Base-by-base conservation (phyloP, 2,888 invertebrate genomes). In the Anorthoa munda region DNA sequence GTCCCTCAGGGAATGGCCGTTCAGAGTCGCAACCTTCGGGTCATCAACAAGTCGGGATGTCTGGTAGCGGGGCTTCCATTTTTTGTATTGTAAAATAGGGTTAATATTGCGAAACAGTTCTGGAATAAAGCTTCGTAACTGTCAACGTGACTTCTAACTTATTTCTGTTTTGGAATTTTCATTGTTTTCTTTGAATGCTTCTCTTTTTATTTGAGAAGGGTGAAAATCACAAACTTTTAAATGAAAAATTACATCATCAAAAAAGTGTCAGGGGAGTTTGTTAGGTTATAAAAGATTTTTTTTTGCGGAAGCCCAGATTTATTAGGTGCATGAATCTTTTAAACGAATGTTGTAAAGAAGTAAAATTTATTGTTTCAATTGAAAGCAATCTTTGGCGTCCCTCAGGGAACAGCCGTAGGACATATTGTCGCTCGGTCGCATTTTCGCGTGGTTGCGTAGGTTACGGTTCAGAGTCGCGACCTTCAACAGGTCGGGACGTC, bases 401-500 rank as follows among this genome's bases (percentile, higher is more conserved):
- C n/a, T n/a, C n/a, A n/a, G n/a, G n/a, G n/a, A n/a, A n/a, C n/a
- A n/a, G n/a, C n/a, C n/a, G n/a, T n/a, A n/a, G n/a, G n/a, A n/a
- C n/a, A n/a, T n/a, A n/a, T n/a, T n/a, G n/a, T n/a, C n/a, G n/a
- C n/a, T n/a, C n/a, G n/a, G n/a, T n/a, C n/a, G n/a, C n/a, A n/a
- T n/a, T n/a, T n/a, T 39, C 4, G 15, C 51, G 13, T 50, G 26
- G 66, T 39, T n/a, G 26, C 23, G n/a, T 59, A 50, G 21, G 61
- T 45, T 51, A 68, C 48, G 18, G 56, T 31, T 13, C 21, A 7
- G 46, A 65, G 13, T 45, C 45, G 18, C n/a, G 58, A 75, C 82
- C 74, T 81, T 82, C 60, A 23, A 39, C 67, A 78, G 65, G 78
- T 74, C 74, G 50, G 58, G 70, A 78, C 66, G 66, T 67, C 67